Evolutionary conservation across 2,888 invertebrate genomes (phyloP), one percentile per base, ranked within the genome.

Genomic region (Cataglyphis livida): DNA sequence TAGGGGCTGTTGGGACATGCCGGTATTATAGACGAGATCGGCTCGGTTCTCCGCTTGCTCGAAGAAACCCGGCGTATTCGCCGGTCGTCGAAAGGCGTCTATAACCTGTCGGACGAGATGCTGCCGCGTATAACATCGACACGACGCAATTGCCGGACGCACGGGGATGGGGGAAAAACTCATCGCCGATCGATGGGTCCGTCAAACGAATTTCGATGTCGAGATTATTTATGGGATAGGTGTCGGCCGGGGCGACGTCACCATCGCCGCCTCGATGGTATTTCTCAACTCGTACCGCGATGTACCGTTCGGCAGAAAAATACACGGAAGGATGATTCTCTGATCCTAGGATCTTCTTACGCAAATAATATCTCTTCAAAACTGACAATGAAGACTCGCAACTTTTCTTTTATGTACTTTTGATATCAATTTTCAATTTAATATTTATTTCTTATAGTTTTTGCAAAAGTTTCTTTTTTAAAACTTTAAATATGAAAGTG

Each of bases 31-130:
- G 87, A 85, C 71, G 82, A 73, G 82, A 83, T 85, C 84, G 81
- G 78, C 54, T 61, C 70, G 82, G 83, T 82, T 85, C 84, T 86
- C 84, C 66, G 76, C 59, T 83, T 86, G 88, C 86, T 90, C 84
- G 85, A 51, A 86, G 86, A 87, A 90, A 89, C 51, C 86, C 86
- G 87, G 86, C 87, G 88, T 89, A 89, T 90, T 89, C 87, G 88
- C 82, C 84, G 87, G 84, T 70, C 73, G 84, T 90, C 88, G 85
- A 87, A 88, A 82, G 84, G 74, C 65, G 64, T 73, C 82, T 85
- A 84, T 87, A 89, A 90, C 90, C 85, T 82, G 87, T 88, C 88
- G 75, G 83, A 88, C 90, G 70, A 84, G 71, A 82, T 85, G 84
- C 83, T 82, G 84, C 74, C 70, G 38, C 10, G 62, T 38, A 25